Conservation (phyloP, 2,888 invertebrate species). For the Amorpha juglandis region DNA sequence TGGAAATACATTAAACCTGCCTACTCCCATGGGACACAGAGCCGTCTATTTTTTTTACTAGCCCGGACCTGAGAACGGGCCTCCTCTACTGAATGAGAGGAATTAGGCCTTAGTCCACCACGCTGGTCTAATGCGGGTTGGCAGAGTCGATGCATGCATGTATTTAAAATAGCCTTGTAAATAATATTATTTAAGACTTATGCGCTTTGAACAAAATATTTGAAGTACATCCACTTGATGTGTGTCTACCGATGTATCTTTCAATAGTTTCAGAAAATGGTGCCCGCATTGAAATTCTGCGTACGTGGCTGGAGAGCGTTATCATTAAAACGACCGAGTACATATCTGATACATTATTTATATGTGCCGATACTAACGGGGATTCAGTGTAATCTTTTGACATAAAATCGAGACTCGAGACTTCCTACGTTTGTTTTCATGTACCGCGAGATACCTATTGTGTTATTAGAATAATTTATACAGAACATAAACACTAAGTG, state of each 20-base stretch:
- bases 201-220: neutral
- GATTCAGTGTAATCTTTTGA: slow-evolving; percentile 44
- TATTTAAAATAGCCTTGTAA: too few relatives aligned
- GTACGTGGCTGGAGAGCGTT: slow-evolving; percentile 44
- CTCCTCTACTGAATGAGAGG: too few relatives aligned
- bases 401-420: slow-evolving; percentile 32
- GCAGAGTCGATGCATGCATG: too few relatives aligned
- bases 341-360: slow-evolving; percentile 62
- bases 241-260: neutral
- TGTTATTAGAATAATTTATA: slow-evolving; percentile 42
- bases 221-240: neutral
- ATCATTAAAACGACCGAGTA: slow-evolving; percentile 58
- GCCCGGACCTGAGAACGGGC: too few relatives aligned
- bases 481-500: slow-evolving; percentile 35
- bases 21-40: too few relatives aligned
- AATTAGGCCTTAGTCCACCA: too few relatives aligned
- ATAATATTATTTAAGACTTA: neutral
- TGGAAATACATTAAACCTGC: too few relatives aligned
- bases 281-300: slow-evolving; percentile 30
- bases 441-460: slow-evolving; percentile 42
- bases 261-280: slow-evolving; percentile 6
- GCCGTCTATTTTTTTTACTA: too few relatives aligned
- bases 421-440: slow-evolving; percentile 37
- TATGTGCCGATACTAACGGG: slow-evolving; percentile 63
- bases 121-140: too few relatives aligned